A percentile compares a stretch with the other conserved stretches of the same genome.
Evolutionary conservation across 2,888 invertebrate species (phyloP).

Genomic region (Apotomis capreana): DNA sequence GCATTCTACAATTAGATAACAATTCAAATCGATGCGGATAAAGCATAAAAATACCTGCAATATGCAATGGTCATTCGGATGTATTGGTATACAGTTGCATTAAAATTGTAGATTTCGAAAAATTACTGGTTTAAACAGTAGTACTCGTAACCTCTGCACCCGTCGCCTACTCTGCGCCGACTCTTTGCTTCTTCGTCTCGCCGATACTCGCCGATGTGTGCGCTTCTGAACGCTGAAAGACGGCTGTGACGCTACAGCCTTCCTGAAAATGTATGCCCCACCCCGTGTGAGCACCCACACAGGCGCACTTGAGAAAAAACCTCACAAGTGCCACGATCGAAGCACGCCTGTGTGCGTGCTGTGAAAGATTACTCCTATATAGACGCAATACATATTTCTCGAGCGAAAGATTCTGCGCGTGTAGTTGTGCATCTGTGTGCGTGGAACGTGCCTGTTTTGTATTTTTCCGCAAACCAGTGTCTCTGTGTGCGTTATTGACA

Average conservation of each 20-base stretch:
- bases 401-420: constrained; percentile 58
- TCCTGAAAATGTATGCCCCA: constrained; percentile 79
- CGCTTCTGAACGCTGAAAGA: constrained; percentile 81
- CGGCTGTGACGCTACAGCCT: constrained; percentile 79
- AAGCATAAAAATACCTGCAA: no score
- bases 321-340: constrained; percentile 58
- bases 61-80: no score
- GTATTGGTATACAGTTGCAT: no score
- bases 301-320: constrained; percentile 66
- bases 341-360: constrained; percentile 56
- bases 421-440: constrained; percentile 55
- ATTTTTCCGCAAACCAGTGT: not conserved
- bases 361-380: constrained; percentile 75
- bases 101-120: no score
- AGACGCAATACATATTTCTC: constrained; percentile 68
- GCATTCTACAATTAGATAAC: no score
- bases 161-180: constrained; percentile 57
- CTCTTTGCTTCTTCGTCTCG: constrained; percentile 81
- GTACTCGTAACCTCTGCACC: constrained; percentile 45
- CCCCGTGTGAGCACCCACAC: constrained; percentile 58
- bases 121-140: not conserved
- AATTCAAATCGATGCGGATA: no score
- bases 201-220: constrained; percentile 81
- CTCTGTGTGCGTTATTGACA: constrained; percentile 72
- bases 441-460: constrained; percentile 42